Percentiles rank a stretch among this genome's conserved stretches.
Conservation (phyloP, 2,113 vertebrate genomes). For the Cololabis saira region DNA sequence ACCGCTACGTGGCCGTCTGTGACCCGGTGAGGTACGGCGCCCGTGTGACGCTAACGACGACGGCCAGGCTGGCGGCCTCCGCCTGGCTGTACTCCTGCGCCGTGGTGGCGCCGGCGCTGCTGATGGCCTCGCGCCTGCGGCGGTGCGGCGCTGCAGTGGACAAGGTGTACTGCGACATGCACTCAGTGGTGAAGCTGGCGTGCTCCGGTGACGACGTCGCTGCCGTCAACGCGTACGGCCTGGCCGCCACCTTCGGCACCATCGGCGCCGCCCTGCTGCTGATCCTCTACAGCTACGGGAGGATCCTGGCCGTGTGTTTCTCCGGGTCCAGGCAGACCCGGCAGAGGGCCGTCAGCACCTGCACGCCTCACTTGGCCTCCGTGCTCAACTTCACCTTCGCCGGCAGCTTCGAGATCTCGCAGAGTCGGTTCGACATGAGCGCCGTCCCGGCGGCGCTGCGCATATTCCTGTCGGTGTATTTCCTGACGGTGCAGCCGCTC, state of each 20-base stretch:
- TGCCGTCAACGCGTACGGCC: slow-evolving; percentile 56
- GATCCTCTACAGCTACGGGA: slow-evolving; percentile 33
- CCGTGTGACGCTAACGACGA: background rate
- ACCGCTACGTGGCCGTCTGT: slow-evolving; percentile 56
- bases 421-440: slow-evolving; percentile 46
- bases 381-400: slow-evolving; percentile 35
- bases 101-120: background rate
- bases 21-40: slow-evolving; percentile 35
- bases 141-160: slow-evolving; percentile 62
- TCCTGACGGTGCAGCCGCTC: slow-evolving; percentile 22
- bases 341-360: slow-evolving; percentile 65
- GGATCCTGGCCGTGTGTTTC: slow-evolving; percentile 56
- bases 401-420: slow-evolving; percentile 13
- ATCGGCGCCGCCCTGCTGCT: slow-evolving; percentile 19
- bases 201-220: slow-evolving; percentile 56
- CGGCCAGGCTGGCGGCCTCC: background rate
- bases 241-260: background rate
- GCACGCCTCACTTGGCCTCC: slow-evolving; percentile 60
- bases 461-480: slow-evolving; percentile 27
- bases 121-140: slow-evolving; percentile 23
- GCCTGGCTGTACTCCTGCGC: background rate
- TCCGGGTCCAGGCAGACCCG: slow-evolving; percentile 25
- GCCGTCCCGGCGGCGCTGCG: slow-evolving; percentile 3
- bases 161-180: slow-evolving; percentile 60
- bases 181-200: slow-evolving; percentile 58